These are phyloP conservation scores for Tetranychus piercei DNA, from an alignment of 2,888 invertebrate genomes.

Conservation along the genomic window DNA sequence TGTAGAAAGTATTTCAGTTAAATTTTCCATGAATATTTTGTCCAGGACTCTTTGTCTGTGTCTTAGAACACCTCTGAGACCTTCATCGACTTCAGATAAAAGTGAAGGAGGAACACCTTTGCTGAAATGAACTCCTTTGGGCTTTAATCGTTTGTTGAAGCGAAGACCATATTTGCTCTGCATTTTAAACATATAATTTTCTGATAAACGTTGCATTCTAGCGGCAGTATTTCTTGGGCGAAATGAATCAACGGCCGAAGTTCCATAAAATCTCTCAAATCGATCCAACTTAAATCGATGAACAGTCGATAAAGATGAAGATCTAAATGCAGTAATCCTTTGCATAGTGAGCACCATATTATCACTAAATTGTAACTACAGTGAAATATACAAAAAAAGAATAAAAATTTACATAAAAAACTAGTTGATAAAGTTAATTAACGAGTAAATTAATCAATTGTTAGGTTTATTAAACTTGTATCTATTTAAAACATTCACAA, in stretches of 20 bases:
- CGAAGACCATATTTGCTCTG: neutral
- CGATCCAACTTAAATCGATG: no score
- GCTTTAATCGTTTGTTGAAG: neutral
- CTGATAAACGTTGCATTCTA: neutral
- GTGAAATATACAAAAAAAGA: no score
- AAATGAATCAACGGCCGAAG: neutral
- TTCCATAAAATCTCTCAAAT: neutral
- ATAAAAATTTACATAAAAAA: no score
- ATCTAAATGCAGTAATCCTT: no score
- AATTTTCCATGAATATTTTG: constrained; percentile 12
- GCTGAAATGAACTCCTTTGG: neutral
- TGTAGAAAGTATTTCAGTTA: constrained; percentile 16
- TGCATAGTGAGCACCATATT: no score
- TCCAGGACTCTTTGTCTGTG: constrained; percentile 17
- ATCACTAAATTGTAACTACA: no score
- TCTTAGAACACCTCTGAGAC: neutral
- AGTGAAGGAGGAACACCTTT: neutral
- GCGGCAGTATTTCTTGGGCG: neutral
- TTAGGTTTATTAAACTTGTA: no score
- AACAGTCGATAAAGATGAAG: no score
- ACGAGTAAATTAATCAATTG: no score
- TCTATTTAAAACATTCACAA: no score
- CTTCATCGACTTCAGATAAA: neutral
- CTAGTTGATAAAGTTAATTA: no score
- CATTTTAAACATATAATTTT: neutral